phyloP scores from a whole-genome alignment of 1,140 invertebrate species.

The Oryzaephilus surinamensis region DNA sequence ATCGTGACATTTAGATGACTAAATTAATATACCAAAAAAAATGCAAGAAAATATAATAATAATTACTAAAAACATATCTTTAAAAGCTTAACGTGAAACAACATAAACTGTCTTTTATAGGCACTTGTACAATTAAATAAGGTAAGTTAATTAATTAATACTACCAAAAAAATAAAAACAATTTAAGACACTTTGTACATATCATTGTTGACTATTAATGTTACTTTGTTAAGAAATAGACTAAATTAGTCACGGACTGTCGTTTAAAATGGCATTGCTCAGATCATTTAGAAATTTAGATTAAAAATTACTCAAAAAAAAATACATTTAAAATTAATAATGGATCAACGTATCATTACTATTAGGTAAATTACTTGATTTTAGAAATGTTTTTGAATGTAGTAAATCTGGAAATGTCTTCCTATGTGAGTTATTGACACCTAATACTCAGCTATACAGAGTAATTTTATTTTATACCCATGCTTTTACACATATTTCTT shows the following conservation, averaged over 20 bases:
- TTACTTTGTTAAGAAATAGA: slow-evolving; percentile 13
- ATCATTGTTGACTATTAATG: slow-evolving; percentile 33
- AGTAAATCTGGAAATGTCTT: slow-evolving; percentile 25
- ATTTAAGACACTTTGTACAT: slow-evolving; percentile 25
- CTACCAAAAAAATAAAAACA: no score
- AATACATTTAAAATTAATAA: no score
- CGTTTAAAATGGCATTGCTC: slow-evolving; percentile 11
- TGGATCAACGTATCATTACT: no score
- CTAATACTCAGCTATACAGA: slow-evolving; percentile 15
- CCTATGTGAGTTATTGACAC: slow-evolving; percentile 22
- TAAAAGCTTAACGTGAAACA: neutral
- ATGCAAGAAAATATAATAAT: no score
- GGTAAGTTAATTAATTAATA: no score
- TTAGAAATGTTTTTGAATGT: no score
- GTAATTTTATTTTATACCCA: slow-evolving; percentile 11
- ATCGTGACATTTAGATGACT: slow-evolving; percentile 32
- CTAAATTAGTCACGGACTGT: slow-evolving; percentile 4
- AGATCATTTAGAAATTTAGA: slow-evolving; percentile 11
- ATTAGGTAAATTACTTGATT: no score
- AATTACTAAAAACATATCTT: slow-evolving; percentile 1
- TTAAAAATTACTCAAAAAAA: slow-evolving; percentile 7
- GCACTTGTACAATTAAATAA: no score
- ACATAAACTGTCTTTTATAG: neutral
- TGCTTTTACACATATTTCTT: slow-evolving; percentile 4
- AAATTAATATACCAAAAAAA: slow-evolving; percentile 5